Evolutionary conservation across 1,140 invertebrate genomes (phyloP), one percentile per base, ranked within the genome.

Genomic region (Camponotus vicinus): DNA sequence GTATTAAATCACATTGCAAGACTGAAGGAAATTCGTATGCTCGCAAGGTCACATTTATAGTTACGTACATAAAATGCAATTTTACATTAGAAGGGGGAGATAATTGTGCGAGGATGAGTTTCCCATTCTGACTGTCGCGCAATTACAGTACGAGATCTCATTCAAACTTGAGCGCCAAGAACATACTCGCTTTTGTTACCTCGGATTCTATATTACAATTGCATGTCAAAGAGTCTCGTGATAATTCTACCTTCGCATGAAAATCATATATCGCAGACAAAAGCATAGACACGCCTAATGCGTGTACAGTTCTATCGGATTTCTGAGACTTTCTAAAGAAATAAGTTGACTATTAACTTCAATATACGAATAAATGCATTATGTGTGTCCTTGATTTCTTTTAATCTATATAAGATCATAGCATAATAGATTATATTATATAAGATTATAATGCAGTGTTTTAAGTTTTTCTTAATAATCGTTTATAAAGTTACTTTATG

Each of bases 51-150:
- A 45, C 52, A 13, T 73, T 82, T 45, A 57, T 82, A 82, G 59
- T 82, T 82, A 73, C 52, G 52, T 82, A 82, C 27, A 67, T 27
- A 73, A 82, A 82, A 82, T 73, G 71, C 79, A 82, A 67, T 82
- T 82, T 82, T 82, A 82, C 40, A 13, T 52, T 18, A 69, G 40
- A 40, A 32, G 67, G 37, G 37, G 49, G 15, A 61, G 67, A 73
- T 73, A 82, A 82, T 82, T 82, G 67, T 40, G 45, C 37, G 67
- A 55, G 79, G 67, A 82, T 59, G 79, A 71, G 67, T 71, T 82
- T 37, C 79, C 67, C 52, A 45, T 82, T 59, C 55, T 27, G 67
- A 82, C 52, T 82, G 67, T 73, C 67, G 67, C 18, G 79, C 67
- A 82, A 82, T 82, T 82, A 82, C 55, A 32, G 49, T 52, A 52